Evolutionary conservation across 2,888 invertebrate species (phyloP).

Genomic region (Philereme vetulata): DNA sequence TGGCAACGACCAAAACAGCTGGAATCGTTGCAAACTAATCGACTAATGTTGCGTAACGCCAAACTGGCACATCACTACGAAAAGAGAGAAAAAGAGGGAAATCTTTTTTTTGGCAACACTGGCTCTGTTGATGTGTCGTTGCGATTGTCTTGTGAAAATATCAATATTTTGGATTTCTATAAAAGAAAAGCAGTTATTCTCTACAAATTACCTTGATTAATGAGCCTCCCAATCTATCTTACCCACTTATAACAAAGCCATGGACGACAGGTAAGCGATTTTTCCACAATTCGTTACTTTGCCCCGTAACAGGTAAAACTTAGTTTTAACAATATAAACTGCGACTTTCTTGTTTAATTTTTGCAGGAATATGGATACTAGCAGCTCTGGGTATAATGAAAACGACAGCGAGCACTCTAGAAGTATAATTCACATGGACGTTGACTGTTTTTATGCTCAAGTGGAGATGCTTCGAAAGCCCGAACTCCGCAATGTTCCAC

Average conservation of each 20-base stretch:
- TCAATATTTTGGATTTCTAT: slow-evolving; percentile 79
- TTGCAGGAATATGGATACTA: slow-evolving; percentile 78
- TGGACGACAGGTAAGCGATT: slow-evolving; percentile 74
- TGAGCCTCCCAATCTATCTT: slow-evolving; percentile 58
- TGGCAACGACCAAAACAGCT: too few species aligned
- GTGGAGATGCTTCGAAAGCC: slow-evolving; percentile 91
- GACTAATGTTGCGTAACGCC: slow-evolving; percentile 10
- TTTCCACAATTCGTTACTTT: slow-evolving; percentile 50
- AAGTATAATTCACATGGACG: slow-evolving; percentile 91
- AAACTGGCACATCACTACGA: slow-evolving; percentile 7
- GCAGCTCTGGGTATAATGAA: slow-evolving; percentile 70
- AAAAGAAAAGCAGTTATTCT: slow-evolving; percentile 72
- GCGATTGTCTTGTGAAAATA: slow-evolving; percentile 78
- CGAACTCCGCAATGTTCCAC: slow-evolving; percentile 85
- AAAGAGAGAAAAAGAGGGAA: slow-evolving; percentile 39
- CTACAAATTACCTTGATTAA: slow-evolving; percentile 59
- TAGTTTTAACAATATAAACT: slow-evolving; percentile 72
- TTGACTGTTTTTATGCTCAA: slow-evolving; percentile 94
- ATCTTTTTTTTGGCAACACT: slow-evolving; percentile 59
- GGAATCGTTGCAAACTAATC: not conserved
- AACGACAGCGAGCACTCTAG: slow-evolving; percentile 83
- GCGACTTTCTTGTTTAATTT: slow-evolving; percentile 62
- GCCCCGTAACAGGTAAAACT: slow-evolving; percentile 74
- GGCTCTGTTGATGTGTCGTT: slow-evolving; percentile 82
- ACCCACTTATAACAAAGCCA: slow-evolving; percentile 65